Base-by-base conservation (phyloP, 2,797 vertebrate species). In the Hoplostethus mediterraneus region DNA sequence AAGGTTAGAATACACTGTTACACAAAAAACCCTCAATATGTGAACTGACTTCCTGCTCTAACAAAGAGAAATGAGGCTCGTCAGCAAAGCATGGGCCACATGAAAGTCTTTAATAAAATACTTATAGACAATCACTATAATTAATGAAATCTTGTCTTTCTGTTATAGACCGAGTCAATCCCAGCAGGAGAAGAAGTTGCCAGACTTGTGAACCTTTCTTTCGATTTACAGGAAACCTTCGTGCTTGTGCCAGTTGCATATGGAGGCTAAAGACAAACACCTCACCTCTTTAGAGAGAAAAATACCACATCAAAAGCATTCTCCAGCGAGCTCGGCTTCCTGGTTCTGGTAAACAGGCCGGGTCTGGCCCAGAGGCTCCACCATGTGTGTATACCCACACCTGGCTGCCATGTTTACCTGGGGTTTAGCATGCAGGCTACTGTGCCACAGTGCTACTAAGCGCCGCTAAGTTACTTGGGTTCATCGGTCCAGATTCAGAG, bases 331-430 rank as follows among this genome's bases (percentile, higher is more conserved):
- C 68, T n/a, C 11, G 12, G 45, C 63, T 76, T 76, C 72, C 75
- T 67, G 33, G 59, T 71, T 47, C 73, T 67, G 73, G 75, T 81
- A 75, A 77, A 81, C 63, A 47, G 57, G 28, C 33, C 28, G 40
- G 2, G 54, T 8, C 51, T 42, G 67, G 45, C 51, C 70, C 54
- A 57, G 12, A 6, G 11, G 10, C 62, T 48, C 30, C 68, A 36
- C 71, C 57, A 8, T 47, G 31, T 61, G 59, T 63, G 53, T 71
- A 40, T 56, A 62, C 63, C 33, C 54, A 75, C 76, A 87, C 76
- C 67, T 77, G 65, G 36, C 63, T 77, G 78, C 58, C 64, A 81
- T 45, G 73, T 83, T 81, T 48, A 58, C 67, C 51, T 54, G 64
- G 14, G 13, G 12, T 40, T 67, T 45, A 61, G 17, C 48, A 51